These are phyloP conservation scores for Fratercula arctica DNA, from an alignment of 2,797 vertebrate genomes.

Conservation along the genomic window DNA sequence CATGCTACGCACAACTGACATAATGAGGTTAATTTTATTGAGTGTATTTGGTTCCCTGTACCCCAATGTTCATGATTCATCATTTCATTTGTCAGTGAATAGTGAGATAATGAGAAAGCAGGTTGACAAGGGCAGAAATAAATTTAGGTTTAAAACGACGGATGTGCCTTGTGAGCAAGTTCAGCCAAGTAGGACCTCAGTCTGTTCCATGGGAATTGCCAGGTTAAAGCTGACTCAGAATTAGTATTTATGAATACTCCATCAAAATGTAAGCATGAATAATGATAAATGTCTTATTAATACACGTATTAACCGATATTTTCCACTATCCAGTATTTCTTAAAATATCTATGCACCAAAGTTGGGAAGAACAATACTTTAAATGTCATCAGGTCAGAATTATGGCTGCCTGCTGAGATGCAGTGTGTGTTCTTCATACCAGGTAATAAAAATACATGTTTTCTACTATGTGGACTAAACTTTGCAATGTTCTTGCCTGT, in stretches of 20 bases:
- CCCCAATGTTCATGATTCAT: constrained; percentile 31
- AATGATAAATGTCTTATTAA: not conserved
- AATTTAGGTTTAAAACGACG: not conserved
- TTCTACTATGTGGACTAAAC: not conserved
- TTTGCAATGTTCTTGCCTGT: not conserved
- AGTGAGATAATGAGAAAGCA: constrained; percentile 58
- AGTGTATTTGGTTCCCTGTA: constrained; percentile 11
- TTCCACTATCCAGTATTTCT: not conserved
- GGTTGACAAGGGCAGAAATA: constrained; percentile 50
- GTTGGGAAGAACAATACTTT: not conserved
- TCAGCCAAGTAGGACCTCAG: constrained; percentile 27
- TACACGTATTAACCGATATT: not conserved
- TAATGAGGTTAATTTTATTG: constrained; percentile 48
- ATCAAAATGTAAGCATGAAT: not conserved
- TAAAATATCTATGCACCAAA: not conserved
- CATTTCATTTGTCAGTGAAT: constrained; percentile 55
- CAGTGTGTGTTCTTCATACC: not conserved
- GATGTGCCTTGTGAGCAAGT: constrained; percentile 23
- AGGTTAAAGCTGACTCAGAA: constrained; percentile 63
- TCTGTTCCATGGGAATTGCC: constrained; percentile 22
- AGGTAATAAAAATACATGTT: not conserved
- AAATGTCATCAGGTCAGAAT: not conserved
- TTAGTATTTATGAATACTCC: constrained; percentile 32
- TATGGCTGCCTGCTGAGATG: not conserved
- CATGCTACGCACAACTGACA: not conserved